Evolutionary conservation across 2,113 vertebrate genomes (phyloP), one percentile per base, ranked within the genome.

Genomic region (Megaceryle torquata): DNA sequence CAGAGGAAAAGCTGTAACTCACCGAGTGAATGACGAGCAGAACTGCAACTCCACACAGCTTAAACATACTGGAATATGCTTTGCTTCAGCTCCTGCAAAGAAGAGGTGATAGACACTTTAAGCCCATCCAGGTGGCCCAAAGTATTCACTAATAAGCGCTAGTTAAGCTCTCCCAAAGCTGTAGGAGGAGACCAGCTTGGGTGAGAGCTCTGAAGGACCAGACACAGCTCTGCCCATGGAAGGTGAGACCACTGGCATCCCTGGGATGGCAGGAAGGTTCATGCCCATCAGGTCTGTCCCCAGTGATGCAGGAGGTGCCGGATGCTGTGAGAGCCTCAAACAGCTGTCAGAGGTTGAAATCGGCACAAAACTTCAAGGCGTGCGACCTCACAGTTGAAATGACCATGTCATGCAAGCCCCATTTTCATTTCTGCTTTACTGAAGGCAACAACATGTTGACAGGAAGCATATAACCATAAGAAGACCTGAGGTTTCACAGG

Each of bases 161-260:
- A n/a, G 29, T 15, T 44, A 65, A 61, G 22, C 19, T 78, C 75
- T 77, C 24, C 51, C 0, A 1, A 24, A 71, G 39, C 25, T 21
- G n/a, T 19, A 64, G 46, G 15, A 10, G 63, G 17, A 16, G 13
- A 82, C 26, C 18, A 77, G 50, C 10, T 0, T 4, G 79, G 43
- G 26, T 48, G 19, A 0, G 11, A 51, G 33, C 20, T n/a, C 74
- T 8, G 3, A 59, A 82, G 51, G 60, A 82, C n/a, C 13, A 37
- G 68, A 11, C 1, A 1, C 33, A 21, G 33, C 19, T 75, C 74
- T 59, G 74, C 21, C 24, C 6, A 0, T 2, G 1, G 14, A 29
- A 75, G 16, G 4, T 0, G 0, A 54, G 51, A 83, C 3, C 4
- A 0, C 6, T 15, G 9, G 8, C 2, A 2, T 28, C 3, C 16